Conservation (phyloP, 2,797 vertebrate species). For the Hemitrygon akajei region DNA sequence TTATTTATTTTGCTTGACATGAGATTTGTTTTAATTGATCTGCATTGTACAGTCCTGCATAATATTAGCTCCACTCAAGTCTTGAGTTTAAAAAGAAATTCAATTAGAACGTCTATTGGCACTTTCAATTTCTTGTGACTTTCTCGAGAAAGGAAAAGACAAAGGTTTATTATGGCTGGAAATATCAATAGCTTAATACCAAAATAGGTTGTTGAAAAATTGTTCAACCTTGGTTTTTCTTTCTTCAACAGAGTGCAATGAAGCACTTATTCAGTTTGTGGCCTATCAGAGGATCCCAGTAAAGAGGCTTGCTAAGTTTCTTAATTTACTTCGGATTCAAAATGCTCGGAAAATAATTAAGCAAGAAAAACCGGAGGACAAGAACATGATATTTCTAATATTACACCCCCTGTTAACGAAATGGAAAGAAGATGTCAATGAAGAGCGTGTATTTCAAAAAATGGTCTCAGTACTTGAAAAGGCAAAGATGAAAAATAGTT, state of each 20-base stretch:
- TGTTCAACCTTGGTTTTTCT: background rate
- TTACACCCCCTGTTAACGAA: background rate
- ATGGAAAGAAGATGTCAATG: background rate
- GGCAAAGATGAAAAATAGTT: conserved; percentile 8
- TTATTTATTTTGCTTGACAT: background rate
- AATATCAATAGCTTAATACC: background rate
- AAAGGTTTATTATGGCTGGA: background rate
- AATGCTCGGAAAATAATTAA: background rate
- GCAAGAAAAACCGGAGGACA: background rate
- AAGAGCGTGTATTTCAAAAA: background rate
- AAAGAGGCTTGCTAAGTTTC: conserved; percentile 42
- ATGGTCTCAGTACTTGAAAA: background rate
- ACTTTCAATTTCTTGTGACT: background rate
- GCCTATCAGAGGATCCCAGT: conserved; percentile 43
- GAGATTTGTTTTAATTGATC: background rate
- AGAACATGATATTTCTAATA: background rate
- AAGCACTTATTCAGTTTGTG: conserved; percentile 47
- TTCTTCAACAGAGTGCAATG: conserved; percentile 41
- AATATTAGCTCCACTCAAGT: background rate
- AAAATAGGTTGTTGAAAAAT: background rate
- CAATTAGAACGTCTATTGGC: background rate
- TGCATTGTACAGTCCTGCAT: background rate
- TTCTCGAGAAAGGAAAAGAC: background rate
- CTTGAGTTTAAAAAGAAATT: background rate
- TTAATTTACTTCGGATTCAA: conserved; percentile 42